phyloP scores from a whole-genome alignment of 2,797 vertebrate species.

The Schizopygopsis malacanthus region DNA sequence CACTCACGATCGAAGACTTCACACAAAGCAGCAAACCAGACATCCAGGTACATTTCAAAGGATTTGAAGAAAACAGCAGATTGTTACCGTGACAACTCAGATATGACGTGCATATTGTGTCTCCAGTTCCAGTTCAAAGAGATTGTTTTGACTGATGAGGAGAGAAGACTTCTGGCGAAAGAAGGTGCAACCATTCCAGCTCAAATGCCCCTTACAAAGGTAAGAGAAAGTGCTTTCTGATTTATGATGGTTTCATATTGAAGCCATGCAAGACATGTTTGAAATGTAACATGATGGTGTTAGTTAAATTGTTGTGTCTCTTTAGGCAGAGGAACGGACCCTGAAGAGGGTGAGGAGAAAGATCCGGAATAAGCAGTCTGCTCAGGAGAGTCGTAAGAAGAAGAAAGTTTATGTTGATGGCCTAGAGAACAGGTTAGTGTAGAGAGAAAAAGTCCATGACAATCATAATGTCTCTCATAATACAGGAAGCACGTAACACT shows the following conservation, averaged over 20 bases:
- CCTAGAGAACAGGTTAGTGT: conserved; percentile 86
- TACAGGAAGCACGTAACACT: not conserved
- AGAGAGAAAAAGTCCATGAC: not conserved
- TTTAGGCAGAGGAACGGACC: conserved; percentile 85
- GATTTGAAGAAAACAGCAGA: too few relatives aligned
- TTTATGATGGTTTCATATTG: not conserved
- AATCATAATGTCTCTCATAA: not conserved
- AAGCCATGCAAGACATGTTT: not conserved
- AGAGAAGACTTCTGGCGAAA: conserved; percentile 85
- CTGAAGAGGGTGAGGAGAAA: conserved; percentile 87
- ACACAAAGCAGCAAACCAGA: conserved; percentile 59
- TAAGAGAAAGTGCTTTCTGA: conserved; percentile 60
- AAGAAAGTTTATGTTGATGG: conserved; percentile 89
- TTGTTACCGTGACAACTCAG: not conserved
- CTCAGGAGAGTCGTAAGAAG: conserved; percentile 88
- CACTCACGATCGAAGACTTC: conserved; percentile 76
- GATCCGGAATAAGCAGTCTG: conserved; percentile 91
- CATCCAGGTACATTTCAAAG: conserved; percentile 65
- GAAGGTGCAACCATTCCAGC: conserved; percentile 83
- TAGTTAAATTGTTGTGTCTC: conserved; percentile 15
- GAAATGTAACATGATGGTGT: not conserved
- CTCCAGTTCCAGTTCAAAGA: conserved; percentile 79
- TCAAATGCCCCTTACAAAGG: conserved; percentile 88
- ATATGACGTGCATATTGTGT: conserved; percentile 9
- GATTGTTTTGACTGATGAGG: conserved; percentile 87